Evolutionary conservation across 2,888 invertebrate species (phyloP).

Genomic region (Hydriomena furcata): DNA sequence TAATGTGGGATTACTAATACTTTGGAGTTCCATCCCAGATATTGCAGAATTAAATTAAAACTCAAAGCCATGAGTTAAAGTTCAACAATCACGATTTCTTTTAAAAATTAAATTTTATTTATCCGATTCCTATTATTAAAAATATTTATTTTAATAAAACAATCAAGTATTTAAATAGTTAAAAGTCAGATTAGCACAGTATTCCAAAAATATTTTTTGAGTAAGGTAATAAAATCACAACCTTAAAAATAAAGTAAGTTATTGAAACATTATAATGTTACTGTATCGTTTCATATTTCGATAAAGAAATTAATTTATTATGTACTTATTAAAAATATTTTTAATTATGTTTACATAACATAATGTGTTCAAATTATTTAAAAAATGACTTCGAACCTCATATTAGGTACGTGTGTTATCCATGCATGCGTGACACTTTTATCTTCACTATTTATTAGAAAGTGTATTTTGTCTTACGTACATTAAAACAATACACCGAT

Average conservation of each 20-base stretch:
- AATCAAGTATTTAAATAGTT: constrained; percentile 37
- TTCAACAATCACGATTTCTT: constrained; percentile 38
- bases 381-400: constrained; percentile 7
- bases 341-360: background rate
- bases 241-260: constrained; percentile 24
- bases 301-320: background rate
- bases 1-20: constrained; percentile 59
- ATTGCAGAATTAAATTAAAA: constrained; percentile 61
- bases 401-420: background rate
- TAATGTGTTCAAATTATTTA: background rate
- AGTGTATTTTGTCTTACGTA: constrained; percentile 20
- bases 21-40: constrained; percentile 72
- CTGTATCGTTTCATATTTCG: constrained; percentile 1
- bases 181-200: constrained; percentile 34
- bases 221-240: constrained; percentile 28
- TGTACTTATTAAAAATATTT: constrained; percentile 1
- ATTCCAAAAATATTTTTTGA: constrained; percentile 27
- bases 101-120: constrained; percentile 15
- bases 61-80: constrained; percentile 56
- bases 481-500: constrained; percentile 44
- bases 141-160: constrained; percentile 64
- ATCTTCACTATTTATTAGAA: constrained; percentile 9
- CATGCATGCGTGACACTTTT: background rate
- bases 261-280: constrained; percentile 11
- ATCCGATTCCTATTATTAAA: constrained; percentile 45